phyloP scores from a whole-genome alignment of 2,888 invertebrate genomes.

The Trilocha varians region DNA sequence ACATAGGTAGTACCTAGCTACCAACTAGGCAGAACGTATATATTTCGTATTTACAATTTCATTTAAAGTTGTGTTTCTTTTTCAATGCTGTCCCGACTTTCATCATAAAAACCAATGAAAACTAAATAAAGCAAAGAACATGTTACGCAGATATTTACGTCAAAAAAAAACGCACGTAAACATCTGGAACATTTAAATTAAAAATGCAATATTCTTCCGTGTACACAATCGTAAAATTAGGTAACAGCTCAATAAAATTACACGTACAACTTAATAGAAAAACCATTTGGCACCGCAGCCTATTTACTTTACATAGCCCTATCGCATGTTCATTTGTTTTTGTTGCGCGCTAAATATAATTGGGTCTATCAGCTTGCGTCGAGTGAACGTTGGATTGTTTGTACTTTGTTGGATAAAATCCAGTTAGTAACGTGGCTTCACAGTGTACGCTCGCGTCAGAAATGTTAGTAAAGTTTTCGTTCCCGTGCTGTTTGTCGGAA shows the following conservation, averaged over 20 bases:
- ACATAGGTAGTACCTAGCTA: too few relatives aligned
- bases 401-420: conserved; percentile 13
- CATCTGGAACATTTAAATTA: background rate
- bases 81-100: too few relatives aligned
- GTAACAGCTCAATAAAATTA: background rate
- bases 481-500: conserved; percentile 31
- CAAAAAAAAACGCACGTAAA: background rate
- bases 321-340: conserved; percentile 1
- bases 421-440: conserved; percentile 31
- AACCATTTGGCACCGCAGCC: conserved; percentile 26
- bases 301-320: conserved; percentile 19
- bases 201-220: background rate
- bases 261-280: conserved; percentile 2
- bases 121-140: too few relatives aligned
- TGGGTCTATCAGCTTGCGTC: conserved; percentile 13
- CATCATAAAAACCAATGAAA: too few relatives aligned
- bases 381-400: conserved; percentile 1
- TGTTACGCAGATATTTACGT: background rate
- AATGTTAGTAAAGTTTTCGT: conserved; percentile 53
- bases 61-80: too few relatives aligned
- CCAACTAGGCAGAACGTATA: too few relatives aligned
- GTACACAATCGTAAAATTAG: background rate
- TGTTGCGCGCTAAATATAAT: conserved; percentile 33
- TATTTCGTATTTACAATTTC: too few relatives aligned
- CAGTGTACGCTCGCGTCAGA: conserved; percentile 30